Evolutionary conservation across 2,888 invertebrate species (phyloP).

Genomic region (Eutolmus rufibarbis): DNA sequence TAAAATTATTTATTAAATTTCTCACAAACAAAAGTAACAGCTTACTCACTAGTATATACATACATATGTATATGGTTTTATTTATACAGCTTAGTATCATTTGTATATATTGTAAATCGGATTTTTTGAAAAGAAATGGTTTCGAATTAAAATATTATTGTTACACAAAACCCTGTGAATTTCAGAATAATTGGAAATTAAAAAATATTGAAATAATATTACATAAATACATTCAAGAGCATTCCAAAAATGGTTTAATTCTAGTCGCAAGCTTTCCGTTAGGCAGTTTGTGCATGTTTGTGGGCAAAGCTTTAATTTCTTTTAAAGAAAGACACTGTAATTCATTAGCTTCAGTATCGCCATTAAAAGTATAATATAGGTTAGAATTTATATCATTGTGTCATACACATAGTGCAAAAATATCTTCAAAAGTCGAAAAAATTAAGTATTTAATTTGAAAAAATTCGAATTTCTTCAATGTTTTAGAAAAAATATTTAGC

Average conservation of each 20-base stretch:
- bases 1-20: no score
- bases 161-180: no score
- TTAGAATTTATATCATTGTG: not conserved
- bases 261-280: not conserved
- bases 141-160: not conserved
- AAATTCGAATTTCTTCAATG: not conserved
- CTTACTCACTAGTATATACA: no score
- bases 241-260: not conserved
- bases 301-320: not conserved
- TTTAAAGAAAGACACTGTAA: not conserved
- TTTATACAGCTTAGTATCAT: no score
- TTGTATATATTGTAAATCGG: no score
- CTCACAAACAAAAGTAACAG: no score
- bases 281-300: not conserved
- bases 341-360: not conserved
- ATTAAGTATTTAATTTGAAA: not conserved
- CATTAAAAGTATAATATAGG: not conserved
- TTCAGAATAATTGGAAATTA: no score
- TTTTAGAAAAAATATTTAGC: not conserved
- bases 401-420: not conserved
- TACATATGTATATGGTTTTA: no score
- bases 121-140: not conserved
- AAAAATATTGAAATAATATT: no score
- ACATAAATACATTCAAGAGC: not conserved
- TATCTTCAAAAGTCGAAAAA: not conserved